Conservation (phyloP, 1,140 invertebrate species). For the Drosophila navojoa region DNA sequence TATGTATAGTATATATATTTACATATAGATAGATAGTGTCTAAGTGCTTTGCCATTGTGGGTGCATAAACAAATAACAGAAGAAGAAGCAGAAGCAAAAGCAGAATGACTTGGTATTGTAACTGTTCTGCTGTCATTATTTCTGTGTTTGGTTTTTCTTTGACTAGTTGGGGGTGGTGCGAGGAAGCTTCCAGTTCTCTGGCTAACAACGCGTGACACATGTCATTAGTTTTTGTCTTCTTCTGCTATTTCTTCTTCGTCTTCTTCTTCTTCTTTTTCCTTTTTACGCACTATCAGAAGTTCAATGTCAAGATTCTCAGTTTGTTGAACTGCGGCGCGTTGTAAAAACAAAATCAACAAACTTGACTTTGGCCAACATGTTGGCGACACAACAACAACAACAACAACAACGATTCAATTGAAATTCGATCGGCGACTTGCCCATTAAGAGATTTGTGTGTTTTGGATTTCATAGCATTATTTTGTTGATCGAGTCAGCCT, state of each 20-base stretch:
- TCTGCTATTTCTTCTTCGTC: neutral
- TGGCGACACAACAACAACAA: neutral
- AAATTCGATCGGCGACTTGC: slow-evolving; percentile 36
- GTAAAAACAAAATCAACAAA: slow-evolving; percentile 1
- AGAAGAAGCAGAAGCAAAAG: too few relatives aligned
- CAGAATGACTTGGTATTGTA: too few relatives aligned
- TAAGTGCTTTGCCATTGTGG: too few relatives aligned
- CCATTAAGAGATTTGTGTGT: slow-evolving; percentile 40
- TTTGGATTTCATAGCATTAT: slow-evolving; percentile 30
- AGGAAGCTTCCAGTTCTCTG: neutral
- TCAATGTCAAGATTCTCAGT: slow-evolving; percentile 54
- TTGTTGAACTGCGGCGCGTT: slow-evolving; percentile 36
- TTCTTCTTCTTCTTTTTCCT: neutral
- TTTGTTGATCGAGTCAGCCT: slow-evolving; percentile 36
- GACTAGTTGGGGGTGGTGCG: neutral
- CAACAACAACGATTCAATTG: slow-evolving; percentile 11
- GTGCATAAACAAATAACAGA: too few relatives aligned
- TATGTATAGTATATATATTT: neutral
- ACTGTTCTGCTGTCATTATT: too few relatives aligned
- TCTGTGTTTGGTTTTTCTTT: neutral
- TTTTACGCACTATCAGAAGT: slow-evolving; percentile 30
- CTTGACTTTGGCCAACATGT: slow-evolving; percentile 13
- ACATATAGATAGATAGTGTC: too few relatives aligned
- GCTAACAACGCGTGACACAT: slow-evolving; percentile 36
- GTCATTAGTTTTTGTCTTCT: slow-evolving; percentile 1